Evolutionary conservation across 2,888 invertebrate species (phyloP), one percentile per base, ranked within the genome.

Genomic region (Heteropelma amictum): DNA sequence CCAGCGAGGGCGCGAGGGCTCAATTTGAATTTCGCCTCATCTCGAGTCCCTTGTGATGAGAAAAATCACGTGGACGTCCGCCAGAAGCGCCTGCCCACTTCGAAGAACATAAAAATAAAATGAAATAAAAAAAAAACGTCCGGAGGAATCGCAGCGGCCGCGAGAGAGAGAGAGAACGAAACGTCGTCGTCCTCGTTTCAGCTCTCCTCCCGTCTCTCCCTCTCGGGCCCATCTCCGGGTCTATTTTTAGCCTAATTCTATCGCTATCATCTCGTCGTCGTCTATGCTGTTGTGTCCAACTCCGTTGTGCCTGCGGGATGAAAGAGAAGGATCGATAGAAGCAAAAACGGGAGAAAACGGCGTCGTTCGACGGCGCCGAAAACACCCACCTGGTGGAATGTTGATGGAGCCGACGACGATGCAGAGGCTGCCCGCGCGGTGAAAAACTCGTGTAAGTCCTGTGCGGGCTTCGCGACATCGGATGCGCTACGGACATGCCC

Each of bases 401-500:
- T 19, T 72, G 79, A 54, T 80, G 80, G 63, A 81, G 79, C 67
- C 81, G 81, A 42, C 70, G 67, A 67, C 80, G 80, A 35, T 81
- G 80, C 45, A 79, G 69, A 49, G 64, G 72, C 76, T 83, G 83
- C 72, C 78, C 79, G 10, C 83, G 78, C 8, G 87, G 87, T 26
- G 87, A 86, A 73, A 86, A 86, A 54, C 85, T 85, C 70, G 85
- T 79, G 54, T 82, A 79, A 45, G 83, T 80, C 40, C 78, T 80
- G 14, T 83, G 80, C 17, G 87, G 87, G 51, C 85, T 85, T n/a
- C 86, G 84, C 63, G 85, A 79, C 56, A 95, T 94, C 77, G 94
- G 92, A 81, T 95, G 95, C 89, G 94, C 94, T 77, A 90, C 90
- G 89, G 95, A 95, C 91, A 96, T 94, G 85, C 97, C 95, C 89